These are phyloP conservation scores for Podotricha telesiphe DNA, from an alignment of 2,888 invertebrate species.

Conservation along the genomic window DNA sequence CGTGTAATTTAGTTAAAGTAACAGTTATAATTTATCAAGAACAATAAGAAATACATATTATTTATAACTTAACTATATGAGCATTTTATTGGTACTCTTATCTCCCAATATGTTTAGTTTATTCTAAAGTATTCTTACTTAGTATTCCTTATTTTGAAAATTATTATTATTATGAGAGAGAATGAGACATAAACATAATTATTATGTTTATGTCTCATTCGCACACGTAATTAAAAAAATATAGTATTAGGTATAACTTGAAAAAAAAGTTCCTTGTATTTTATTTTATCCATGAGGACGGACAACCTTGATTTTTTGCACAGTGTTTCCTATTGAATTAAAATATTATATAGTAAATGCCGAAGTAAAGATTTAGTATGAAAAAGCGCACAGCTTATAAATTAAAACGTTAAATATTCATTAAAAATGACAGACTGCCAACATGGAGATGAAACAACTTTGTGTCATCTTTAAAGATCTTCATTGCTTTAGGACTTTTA, in stretches of 20 bases:
- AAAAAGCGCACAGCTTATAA: not conserved
- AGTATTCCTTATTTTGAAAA: too few relatives aligned
- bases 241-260: too few relatives aligned
- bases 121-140: too few relatives aligned
- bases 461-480: not conserved
- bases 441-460: not conserved
- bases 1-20: too few relatives aligned
- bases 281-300: not conserved
- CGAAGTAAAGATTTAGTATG: not conserved
- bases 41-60: too few relatives aligned
- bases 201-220: too few relatives aligned
- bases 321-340: not conserved
- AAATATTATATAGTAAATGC: not conserved
- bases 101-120: too few relatives aligned
- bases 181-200: too few relatives aligned
- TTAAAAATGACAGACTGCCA: not conserved
- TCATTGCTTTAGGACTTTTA: not conserved
- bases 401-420: not conserved
- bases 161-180: too few relatives aligned
- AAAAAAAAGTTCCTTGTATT: not conserved
- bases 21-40: not conserved
- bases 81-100: too few relatives aligned
- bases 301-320: constrained; percentile 1
- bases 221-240: too few relatives aligned
- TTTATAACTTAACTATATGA: too few relatives aligned